phyloP scores from a whole-genome alignment of 2,888 invertebrate species.

The Pseudococcus longispinus region DNA sequence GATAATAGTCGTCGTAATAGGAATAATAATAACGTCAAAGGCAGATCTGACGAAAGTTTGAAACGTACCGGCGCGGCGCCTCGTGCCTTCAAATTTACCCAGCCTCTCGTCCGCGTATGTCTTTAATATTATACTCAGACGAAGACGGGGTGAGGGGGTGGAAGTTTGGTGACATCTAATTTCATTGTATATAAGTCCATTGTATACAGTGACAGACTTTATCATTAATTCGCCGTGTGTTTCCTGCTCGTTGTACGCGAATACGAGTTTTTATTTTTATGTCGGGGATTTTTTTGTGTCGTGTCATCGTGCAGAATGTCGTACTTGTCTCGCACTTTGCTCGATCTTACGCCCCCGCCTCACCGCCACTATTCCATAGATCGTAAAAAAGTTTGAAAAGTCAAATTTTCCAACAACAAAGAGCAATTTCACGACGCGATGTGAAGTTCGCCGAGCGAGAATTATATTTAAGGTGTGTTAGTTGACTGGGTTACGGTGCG shows the following conservation, averaged over 20 bases:
- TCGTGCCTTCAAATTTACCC: no score
- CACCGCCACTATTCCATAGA: not conserved
- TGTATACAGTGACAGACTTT: constrained; percentile 13
- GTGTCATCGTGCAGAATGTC: not conserved
- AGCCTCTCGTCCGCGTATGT: not conserved
- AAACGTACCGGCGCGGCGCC: not conserved
- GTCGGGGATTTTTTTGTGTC: not conserved
- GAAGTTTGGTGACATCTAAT: constrained; percentile 20
- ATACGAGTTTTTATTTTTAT: not conserved
- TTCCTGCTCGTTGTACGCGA: not conserved
- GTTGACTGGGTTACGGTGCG: not conserved
- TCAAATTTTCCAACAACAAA: not conserved
- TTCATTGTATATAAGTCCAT: not conserved
- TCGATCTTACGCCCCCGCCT: not conserved
- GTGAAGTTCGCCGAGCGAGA: not conserved
- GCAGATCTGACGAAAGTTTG: constrained; percentile 20
- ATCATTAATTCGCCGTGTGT: not conserved
- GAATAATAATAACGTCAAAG: constrained; percentile 16
- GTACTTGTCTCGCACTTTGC: not conserved
- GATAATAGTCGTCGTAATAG: constrained; percentile 3
- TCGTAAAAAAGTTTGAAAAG: constrained; percentile 11
- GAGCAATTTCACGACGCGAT: not conserved
- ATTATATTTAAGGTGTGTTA: not conserved
- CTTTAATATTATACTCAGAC: not conserved
- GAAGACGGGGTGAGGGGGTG: not conserved